A percentile compares a stretch with the other conserved stretches of the same genome.
phyloP scores from a whole-genome alignment of 2,888 invertebrate genomes.

The Keiferia lycopersicella region DNA sequence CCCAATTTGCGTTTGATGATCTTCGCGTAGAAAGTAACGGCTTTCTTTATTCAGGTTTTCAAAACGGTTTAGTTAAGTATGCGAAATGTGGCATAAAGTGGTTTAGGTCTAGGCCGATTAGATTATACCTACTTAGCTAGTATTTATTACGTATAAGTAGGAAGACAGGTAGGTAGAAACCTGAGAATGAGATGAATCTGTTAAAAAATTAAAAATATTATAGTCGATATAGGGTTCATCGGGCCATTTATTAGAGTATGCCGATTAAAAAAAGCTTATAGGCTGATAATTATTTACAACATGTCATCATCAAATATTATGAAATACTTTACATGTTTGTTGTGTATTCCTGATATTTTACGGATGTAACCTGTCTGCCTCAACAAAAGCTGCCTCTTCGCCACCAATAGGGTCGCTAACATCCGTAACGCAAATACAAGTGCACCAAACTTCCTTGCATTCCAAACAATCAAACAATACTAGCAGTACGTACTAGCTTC shows the following conservation, averaged over 20 bases:
- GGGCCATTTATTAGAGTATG: too few species aligned
- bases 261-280: too few species aligned
- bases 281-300: too few species aligned
- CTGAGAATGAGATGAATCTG: too few species aligned
- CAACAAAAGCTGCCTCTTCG: constrained; percentile 48
- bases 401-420: constrained; percentile 52
- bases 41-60: constrained; percentile 50
- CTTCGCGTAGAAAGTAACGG: constrained; percentile 56
- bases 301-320: background rate
- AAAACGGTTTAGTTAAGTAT: background rate
- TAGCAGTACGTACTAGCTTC: constrained; percentile 57
- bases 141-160: too few species aligned
- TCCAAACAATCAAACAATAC: constrained; percentile 51
- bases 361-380: constrained; percentile 45
- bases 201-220: too few species aligned
- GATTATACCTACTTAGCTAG: background rate
- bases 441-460: constrained; percentile 56
- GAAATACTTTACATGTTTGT: constrained; percentile 3
- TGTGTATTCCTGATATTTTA: constrained; percentile 40
- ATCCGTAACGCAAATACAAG: constrained; percentile 77
- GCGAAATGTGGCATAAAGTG: background rate
- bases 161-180: too few species aligned
- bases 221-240: too few species aligned
- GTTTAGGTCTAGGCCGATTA: too few species aligned
- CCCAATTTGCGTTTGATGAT: constrained; percentile 48